phyloP scores from a whole-genome alignment of 1,140 invertebrate genomes.

The Cydia strobilella region DNA sequence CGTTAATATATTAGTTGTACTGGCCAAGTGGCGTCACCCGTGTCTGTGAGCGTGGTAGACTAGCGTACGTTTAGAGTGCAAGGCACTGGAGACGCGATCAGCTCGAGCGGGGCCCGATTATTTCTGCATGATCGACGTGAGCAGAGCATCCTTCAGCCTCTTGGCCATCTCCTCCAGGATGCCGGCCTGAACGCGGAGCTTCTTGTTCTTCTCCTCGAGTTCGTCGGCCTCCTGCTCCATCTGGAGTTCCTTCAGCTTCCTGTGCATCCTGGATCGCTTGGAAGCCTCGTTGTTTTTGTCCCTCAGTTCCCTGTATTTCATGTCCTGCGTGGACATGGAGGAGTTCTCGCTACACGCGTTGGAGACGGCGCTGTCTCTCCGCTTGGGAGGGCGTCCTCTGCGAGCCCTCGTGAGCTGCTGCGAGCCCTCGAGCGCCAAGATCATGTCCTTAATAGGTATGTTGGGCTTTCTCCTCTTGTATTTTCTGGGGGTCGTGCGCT shows the following conservation, averaged over 20 bases:
- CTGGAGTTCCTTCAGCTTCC: constrained; percentile 84
- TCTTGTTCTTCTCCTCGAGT: constrained; percentile 72
- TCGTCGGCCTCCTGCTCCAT: constrained; percentile 68
- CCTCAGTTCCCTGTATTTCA: constrained; percentile 83
- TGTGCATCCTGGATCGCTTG: constrained; percentile 85
- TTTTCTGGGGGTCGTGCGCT: constrained; percentile 52
- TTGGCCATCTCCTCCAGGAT: constrained; percentile 71
- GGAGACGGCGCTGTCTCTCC: constrained; percentile 68
- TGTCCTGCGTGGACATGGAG: constrained; percentile 63
- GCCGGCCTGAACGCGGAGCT: constrained; percentile 64
- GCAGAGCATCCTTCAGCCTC: constrained; percentile 67
- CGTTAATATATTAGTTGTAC: constrained; percentile 23
- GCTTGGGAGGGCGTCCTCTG: constrained; percentile 68
- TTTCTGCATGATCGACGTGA: constrained; percentile 68
- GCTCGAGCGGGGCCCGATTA: constrained; percentile 36
- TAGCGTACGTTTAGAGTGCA: constrained; percentile 12
- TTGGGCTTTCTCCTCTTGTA: constrained; percentile 62
- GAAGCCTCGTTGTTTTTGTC: constrained; percentile 90
- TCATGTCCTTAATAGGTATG: constrained; percentile 70
- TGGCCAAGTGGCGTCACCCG: not conserved
- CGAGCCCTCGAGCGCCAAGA: constrained; percentile 63
- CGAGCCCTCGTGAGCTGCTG: constrained; percentile 60
- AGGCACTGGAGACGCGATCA: not conserved
- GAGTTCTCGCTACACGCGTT: constrained; percentile 67
- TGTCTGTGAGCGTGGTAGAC: constrained; percentile 9